These are phyloP conservation scores for Tetanocera ferruginea DNA, from an alignment of 2,888 invertebrate species.

Conservation along the genomic window DNA sequence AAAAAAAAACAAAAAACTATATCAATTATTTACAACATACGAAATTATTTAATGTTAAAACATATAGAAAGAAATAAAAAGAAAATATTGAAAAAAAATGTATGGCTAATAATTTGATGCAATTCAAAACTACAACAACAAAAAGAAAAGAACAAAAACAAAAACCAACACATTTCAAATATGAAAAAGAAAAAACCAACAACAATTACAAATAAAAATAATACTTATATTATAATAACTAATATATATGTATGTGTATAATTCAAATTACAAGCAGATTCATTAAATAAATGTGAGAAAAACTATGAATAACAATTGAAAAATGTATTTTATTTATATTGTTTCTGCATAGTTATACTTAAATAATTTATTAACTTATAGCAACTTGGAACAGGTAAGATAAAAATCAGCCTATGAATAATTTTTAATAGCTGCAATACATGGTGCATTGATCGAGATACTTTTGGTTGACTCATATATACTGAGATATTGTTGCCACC, in stretches of 20 bases:
- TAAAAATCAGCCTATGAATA: too few species aligned
- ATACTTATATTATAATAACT: background rate
- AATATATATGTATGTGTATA: conserved; percentile 22
- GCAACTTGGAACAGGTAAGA: too few species aligned
- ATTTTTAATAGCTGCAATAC: too few species aligned
- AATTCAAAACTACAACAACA: background rate
- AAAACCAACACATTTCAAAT: background rate
- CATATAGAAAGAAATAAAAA: background rate
- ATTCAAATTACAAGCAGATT: conserved; percentile 30
- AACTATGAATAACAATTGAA: conserved; percentile 3
- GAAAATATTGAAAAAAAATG: conserved; percentile 1
- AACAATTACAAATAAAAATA: background rate
- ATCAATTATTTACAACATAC: conserved; percentile 34
- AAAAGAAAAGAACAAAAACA: background rate
- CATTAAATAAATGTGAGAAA: conserved; percentile 34
- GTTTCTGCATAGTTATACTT: too few species aligned
- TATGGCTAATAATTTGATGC: background rate
- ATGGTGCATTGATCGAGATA: too few species aligned
- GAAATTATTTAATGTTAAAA: conserved; percentile 17
- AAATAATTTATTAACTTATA: background rate
- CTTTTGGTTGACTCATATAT: too few species aligned
- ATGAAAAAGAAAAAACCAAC: conserved; percentile 6
- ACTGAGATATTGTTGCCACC: too few species aligned
- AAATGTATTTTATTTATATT: background rate
- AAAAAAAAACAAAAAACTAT: conserved; percentile 4